These are phyloP conservation scores for Tragelaphus scriptus DNA, from an alignment of 2,113 vertebrate genomes.

Conservation along the genomic window DNA sequence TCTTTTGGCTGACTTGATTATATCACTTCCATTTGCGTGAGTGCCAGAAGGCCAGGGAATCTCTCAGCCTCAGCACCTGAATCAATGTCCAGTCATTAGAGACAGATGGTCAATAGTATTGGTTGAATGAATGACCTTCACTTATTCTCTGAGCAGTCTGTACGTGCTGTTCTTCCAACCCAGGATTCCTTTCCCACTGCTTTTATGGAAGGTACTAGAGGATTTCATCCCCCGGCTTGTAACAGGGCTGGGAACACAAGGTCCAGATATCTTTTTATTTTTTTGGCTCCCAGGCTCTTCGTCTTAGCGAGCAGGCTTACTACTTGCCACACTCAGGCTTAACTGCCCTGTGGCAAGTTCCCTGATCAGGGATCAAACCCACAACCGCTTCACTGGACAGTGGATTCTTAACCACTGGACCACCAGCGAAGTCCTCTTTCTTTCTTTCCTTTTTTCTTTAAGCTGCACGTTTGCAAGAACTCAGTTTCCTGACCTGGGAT, in stretches of 20 bases:
- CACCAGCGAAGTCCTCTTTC: not conserved
- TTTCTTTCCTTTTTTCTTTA: not conserved
- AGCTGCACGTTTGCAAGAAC: not conserved
- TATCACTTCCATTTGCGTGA: not conserved
- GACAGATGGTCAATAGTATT: fast-evolving
- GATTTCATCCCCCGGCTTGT: not conserved
- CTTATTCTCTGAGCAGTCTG: not conserved
- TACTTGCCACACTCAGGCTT: not conserved
- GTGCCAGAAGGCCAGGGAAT: not conserved
- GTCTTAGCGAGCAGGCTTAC: not conserved
- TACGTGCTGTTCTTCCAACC: not conserved
- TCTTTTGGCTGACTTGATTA: not conserved
- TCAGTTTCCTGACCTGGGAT: not conserved
- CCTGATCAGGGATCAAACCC: not conserved
- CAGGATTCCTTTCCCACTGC: not conserved
- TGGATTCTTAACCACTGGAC: not conserved
- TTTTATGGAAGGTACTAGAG: not conserved
- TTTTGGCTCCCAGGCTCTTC: not conserved
- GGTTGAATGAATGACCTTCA: not conserved
- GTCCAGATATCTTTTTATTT: not conserved
- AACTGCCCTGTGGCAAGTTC: not conserved
- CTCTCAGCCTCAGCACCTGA: not conserved
- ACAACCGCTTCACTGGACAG: fast-evolving
- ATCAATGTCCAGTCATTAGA: not conserved
- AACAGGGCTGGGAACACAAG: not conserved